Conservation (phyloP, 2,113 vertebrate genomes). For the Neofelis nebulosa region DNA sequence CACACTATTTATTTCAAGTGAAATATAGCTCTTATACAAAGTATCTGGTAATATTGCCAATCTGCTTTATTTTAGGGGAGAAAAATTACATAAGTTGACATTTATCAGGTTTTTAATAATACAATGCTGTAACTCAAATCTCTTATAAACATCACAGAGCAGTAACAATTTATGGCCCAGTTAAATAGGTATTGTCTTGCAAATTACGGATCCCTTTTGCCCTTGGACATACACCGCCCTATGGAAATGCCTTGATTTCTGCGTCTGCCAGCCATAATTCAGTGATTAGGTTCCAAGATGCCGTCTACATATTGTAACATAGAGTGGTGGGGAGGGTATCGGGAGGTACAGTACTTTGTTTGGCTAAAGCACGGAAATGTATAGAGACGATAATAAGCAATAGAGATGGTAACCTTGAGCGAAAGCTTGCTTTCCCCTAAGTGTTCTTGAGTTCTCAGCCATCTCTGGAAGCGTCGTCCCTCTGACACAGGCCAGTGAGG, state of each 20-base stretch:
- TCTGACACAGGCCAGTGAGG: neutral
- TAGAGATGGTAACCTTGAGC: neutral
- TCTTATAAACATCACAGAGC: neutral
- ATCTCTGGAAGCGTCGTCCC: rapidly evolving
- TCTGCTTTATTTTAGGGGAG: neutral
- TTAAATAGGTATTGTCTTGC: neutral
- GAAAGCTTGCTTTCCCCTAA: neutral
- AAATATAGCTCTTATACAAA: neutral
- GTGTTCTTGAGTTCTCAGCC: no score
- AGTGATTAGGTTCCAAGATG: neutral
- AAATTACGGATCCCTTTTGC: neutral
- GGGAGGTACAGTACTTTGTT: neutral
- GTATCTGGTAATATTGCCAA: rapidly evolving
- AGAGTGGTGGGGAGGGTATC: neutral
- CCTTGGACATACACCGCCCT: no score
- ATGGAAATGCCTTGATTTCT: neutral
- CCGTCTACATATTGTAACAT: rapidly evolving
- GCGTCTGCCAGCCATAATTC: rapidly evolving
- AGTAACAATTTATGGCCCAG: rapidly evolving
- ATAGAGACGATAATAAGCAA: neutral
- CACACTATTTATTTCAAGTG: neutral
- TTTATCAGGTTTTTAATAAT: neutral
- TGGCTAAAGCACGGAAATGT: neutral
- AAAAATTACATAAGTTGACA: no score
- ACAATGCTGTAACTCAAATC: rapidly evolving